Conservation (phyloP, 2,797 vertebrate species). For the Xenops minutus region DNA sequence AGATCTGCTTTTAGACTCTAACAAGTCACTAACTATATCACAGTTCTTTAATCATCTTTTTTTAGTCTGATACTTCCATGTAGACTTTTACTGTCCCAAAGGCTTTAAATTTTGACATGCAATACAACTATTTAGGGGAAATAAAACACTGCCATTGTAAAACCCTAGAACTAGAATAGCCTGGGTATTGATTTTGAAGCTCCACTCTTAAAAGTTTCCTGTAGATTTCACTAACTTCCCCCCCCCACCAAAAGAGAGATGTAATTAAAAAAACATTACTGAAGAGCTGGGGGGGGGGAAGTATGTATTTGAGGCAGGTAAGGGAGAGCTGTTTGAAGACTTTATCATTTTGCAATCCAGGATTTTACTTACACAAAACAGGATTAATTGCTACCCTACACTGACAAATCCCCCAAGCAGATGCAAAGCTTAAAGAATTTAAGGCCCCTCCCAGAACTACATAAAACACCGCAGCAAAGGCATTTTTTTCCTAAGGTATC, state of each 20-base stretch:
- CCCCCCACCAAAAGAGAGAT: fast-evolving
- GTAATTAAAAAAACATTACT: fast-evolving
- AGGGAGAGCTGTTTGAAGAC: background rate
- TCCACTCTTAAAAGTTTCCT: background rate
- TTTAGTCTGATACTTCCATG: background rate
- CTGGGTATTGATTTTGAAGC: background rate
- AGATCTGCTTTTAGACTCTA: background rate
- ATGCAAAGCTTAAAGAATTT: background rate
- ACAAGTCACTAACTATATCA: background rate
- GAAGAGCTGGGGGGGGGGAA: background rate
- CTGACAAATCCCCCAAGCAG: background rate
- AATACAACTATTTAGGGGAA: background rate
- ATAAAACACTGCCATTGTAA: fast-evolving
- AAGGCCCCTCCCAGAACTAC: background rate
- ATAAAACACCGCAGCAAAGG: background rate
- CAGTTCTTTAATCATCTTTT: background rate
- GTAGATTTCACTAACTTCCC: background rate
- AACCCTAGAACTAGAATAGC: background rate
- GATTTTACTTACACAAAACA: background rate
- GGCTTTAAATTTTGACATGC: background rate
- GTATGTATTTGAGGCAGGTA: background rate
- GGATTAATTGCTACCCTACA: background rate
- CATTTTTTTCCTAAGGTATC: background rate
- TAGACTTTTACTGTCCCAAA: background rate
- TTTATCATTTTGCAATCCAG: background rate